phyloP scores from a whole-genome alignment of 2,888 invertebrate genomes.

The Helleia helle region DNA sequence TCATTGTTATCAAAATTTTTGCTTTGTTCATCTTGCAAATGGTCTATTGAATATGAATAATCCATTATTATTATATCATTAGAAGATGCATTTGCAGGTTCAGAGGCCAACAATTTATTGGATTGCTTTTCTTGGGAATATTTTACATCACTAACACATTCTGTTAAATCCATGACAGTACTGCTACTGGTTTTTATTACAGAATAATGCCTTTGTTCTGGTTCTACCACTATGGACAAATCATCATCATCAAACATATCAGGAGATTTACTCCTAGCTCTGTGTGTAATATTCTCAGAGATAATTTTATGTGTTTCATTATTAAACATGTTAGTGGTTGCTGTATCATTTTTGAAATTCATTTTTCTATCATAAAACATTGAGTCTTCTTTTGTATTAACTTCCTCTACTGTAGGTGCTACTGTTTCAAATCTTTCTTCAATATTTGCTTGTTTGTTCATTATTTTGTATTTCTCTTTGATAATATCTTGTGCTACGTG shows the following conservation, averaged over 20 bases:
- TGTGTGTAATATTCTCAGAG: neutral
- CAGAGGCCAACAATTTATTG: neutral
- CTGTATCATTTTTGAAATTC: neutral
- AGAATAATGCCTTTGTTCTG: conserved; percentile 14
- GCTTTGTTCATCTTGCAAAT: no score
- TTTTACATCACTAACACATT: conserved; percentile 26
- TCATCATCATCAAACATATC: conserved; percentile 60
- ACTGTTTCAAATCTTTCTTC: neutral
- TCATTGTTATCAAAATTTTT: no score
- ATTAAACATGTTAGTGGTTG: neutral
- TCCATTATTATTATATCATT: no score
- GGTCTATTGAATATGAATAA: no score
- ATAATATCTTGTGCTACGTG: conserved; percentile 35
- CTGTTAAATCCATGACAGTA: conserved; percentile 37
- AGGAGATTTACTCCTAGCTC: conserved; percentile 48
- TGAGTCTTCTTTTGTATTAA: no score
- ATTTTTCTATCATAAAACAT: no score
- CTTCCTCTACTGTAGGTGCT: no score
- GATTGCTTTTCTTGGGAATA: neutral
- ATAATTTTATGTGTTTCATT: neutral
- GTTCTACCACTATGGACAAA: conserved; percentile 23
- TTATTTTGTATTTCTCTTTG: conserved; percentile 18
- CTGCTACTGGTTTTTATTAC: conserved; percentile 13
- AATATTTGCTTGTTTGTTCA: conserved; percentile 11
- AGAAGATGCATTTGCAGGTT: neutral